Evolutionary conservation across 2,888 invertebrate genomes (phyloP), one percentile per base, ranked within the genome.

Genomic region (Sesia bembeciformis): DNA sequence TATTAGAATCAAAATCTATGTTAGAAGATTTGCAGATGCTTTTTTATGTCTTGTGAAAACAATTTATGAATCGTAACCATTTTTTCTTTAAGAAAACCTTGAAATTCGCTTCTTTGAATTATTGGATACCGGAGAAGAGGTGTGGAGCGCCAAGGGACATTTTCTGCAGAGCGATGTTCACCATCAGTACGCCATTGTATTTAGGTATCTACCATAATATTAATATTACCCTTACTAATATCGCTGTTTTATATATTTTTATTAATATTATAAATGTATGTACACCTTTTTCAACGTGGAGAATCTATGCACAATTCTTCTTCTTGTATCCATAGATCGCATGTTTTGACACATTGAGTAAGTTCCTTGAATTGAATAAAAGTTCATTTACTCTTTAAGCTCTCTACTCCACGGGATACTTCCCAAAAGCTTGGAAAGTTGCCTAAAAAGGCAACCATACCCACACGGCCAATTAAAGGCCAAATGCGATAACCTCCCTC

Each of bases 121-220:
- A 46, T 46, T 93, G 0, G 91, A 93, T 4, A 91, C 91, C 6
- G 93, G 93, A 1, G 89, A 91, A 41, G 91, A 91, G 55, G 84
- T 91, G 54, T 97, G 97, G 97, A 84, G 90, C 40, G 92, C 90
- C 1, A 91, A 90, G 63, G 96, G 94, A 0, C 90, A 90, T 54
- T 97, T 97, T 70, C 91, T 93, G 51, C 95, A 95, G 71, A 91
- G 93, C 42, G 97, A 97, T 79, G 97, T 97, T 0, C 97, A 97
- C 72, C 96, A 97, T 78, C 97, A 97, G 73, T 97, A 96, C 74
- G 96, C 94, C 0, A 95, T 96, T 58, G 95, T 93, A 0, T 94
- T 96, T 66, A 92, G 89, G 93, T 93, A 81, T 50, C 4, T 42
- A 41, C 50, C 39, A 38, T 23, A 50, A 8, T 4, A 6, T 0